A percentile compares a stretch with the other conserved stretches of the same genome.
phyloP scores from a whole-genome alignment of 2,888 invertebrate species.

The Gryllus longicercus region DNA sequence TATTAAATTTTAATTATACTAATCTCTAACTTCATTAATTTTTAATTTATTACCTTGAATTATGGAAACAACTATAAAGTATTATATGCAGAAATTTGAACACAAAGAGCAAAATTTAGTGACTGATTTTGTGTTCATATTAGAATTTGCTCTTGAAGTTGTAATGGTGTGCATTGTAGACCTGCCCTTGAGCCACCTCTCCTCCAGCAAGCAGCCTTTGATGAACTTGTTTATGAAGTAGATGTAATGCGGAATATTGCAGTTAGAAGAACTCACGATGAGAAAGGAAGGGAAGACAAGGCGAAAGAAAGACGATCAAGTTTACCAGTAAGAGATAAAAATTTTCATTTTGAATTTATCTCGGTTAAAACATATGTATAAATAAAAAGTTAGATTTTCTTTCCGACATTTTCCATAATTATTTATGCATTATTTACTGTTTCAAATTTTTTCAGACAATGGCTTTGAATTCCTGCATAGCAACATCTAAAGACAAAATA shows the following conservation, averaged over 20 bases:
- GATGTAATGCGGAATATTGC: conserved; percentile 80
- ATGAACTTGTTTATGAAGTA: conserved; percentile 73
- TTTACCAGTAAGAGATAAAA: conserved; percentile 44
- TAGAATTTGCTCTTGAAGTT: not conserved
- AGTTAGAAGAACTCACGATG: conserved; percentile 51
- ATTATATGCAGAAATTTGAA: too few species aligned
- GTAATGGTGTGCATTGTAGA: conserved; percentile 42
- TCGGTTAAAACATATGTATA: not conserved
- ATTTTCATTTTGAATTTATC: not conserved
- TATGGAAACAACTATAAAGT: too few species aligned
- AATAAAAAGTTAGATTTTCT: not conserved
- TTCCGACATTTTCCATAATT: not conserved
- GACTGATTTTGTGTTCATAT: not conserved
- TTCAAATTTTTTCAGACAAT: conserved; percentile 37
- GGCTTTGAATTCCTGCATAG: conserved; percentile 37
- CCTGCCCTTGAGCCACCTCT: conserved; percentile 71
- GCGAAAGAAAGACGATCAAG: conserved; percentile 43
- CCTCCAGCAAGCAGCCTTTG: conserved; percentile 82
- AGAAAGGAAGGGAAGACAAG: conserved; percentile 39
- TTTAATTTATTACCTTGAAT: conserved; percentile 6
- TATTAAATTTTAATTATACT: not conserved
- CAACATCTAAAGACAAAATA: conserved; percentile 22
- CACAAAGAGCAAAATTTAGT: too few species aligned
- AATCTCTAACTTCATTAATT: conserved; percentile 22
- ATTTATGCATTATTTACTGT: not conserved